These are phyloP conservation scores for Argyresthia albistria DNA, from an alignment of 2,888 invertebrate species.

Conservation along the genomic window DNA sequence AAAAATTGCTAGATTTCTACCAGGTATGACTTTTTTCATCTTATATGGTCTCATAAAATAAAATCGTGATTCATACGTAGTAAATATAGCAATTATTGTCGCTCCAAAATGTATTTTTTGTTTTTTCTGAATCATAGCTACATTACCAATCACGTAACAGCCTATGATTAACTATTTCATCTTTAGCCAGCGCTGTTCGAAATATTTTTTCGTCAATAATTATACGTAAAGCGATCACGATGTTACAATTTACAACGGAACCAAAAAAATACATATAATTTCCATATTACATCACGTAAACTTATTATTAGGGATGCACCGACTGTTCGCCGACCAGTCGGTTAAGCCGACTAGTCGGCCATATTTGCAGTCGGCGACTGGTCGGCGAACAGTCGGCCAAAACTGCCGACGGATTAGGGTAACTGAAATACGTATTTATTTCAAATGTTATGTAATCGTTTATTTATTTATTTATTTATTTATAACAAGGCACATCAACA, in stretches of 20 bases:
- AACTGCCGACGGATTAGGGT: no score
- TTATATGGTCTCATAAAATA: background rate
- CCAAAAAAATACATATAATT: background rate
- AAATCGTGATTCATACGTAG: constrained; percentile 4
- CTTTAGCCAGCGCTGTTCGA: background rate
- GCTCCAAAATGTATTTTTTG: constrained; percentile 2
- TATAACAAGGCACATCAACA: no score
- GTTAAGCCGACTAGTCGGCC: no score
- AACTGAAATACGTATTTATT: no score
- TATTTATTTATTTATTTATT: no score
- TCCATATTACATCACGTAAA: no score
- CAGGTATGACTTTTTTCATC: background rate
- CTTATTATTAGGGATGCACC: no score
- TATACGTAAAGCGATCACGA: background rate
- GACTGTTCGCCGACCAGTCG: no score
- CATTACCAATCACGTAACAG: constrained; percentile 1
- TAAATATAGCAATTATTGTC: constrained; percentile 2
- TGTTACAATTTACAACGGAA: background rate
- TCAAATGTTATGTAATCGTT: no score
- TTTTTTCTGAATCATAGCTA: constrained; percentile 1
- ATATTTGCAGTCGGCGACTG: no score
- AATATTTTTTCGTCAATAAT: background rate
- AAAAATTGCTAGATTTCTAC: no score
- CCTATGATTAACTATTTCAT: background rate
- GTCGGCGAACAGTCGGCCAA: no score